Base-by-base conservation (phyloP, 2,888 invertebrate genomes). In the Stramonita haemastoma region DNA sequence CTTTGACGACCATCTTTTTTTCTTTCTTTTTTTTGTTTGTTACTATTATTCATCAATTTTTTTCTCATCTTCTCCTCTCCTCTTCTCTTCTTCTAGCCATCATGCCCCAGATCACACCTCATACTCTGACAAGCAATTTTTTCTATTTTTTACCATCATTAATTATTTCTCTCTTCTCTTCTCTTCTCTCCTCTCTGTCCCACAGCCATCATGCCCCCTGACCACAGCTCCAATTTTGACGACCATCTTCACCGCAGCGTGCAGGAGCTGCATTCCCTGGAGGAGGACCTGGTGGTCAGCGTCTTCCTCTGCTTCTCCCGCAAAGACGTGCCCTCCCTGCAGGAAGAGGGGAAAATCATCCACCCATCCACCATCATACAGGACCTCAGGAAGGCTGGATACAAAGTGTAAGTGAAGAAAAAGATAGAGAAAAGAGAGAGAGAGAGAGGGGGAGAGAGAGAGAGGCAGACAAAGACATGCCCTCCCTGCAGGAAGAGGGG, bases 141-240 rank as follows among this genome's bases (percentile, higher is more conserved):
- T 60, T 60, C 60, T 60, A 15, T 19, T 60, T 60, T 19, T 60
- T 60, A 11, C 19, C 19, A 11, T 60, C n/a, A n/a, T n/a, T n/a
- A n/a, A n/a, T n/a, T n/a, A n/a, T n/a, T n/a, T n/a, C n/a, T n/a
- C 19, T 60, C 60, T 70, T 81, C n/a, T 81, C 36, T 34, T 0
- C 17, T 81, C 8, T 81, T 5, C 6, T 81, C 11, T 36, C 36
- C 26, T 81, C 15, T 32, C 19, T 79, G 4, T 32, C 11, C 6
- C 26, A 13, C 57, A 95, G 95, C 94, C 66, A 88, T 93, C 26
- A 94, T 95, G 94, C 96, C 96, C 0, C 95, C 95, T 15, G 95
- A 95, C 91, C 93, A 92, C 83, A 93, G 92, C 85, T 90, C 92
- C 8, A 95, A 95, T 89, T 95, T 95, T 93, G 96, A 96, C 91